Conservation (phyloP, 2,888 invertebrate species). For the Cataglyphis altisquamis region DNA sequence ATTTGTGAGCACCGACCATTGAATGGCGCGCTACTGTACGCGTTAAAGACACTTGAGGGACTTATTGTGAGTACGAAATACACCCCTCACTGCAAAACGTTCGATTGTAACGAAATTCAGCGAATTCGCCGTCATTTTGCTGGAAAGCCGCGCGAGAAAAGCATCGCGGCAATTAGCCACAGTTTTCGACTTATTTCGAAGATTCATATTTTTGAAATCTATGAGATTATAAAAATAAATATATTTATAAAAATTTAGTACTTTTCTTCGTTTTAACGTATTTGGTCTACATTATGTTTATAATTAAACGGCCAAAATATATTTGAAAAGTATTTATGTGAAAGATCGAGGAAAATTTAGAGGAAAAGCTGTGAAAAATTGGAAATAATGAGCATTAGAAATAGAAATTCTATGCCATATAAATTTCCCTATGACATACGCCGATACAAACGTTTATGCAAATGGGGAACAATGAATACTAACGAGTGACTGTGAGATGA, state of each 20-base stretch:
- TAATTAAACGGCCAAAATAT: not conserved
- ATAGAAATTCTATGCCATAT: not conserved
- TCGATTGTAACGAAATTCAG: constrained; percentile 78
- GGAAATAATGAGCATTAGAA: not conserved
- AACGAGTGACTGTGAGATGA: constrained; percentile 72
- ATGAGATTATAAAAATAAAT: not conserved
- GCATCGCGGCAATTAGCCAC: constrained; percentile 36
- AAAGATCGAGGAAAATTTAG: not conserved
- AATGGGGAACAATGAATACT: constrained; percentile 76
- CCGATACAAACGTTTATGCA: constrained; percentile 2
- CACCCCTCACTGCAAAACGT: constrained; percentile 70
- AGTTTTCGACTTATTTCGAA: not conserved
- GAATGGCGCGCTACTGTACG: constrained; percentile 79
- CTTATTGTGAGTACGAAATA: constrained; percentile 76
- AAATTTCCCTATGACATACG: constrained; percentile 17
- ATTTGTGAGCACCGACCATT: constrained; percentile 83
- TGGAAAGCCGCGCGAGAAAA: not conserved
- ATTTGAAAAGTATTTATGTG: not conserved
- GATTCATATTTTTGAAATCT: not conserved
- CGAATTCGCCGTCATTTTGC: not conserved
- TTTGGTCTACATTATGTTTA: not conserved
- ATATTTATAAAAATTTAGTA: not conserved
- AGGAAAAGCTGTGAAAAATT: not conserved
- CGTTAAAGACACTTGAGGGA: constrained; percentile 83
- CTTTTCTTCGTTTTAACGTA: not conserved